phyloP scores from a whole-genome alignment of 2,113 vertebrate genomes.

The Grammomys surdaster region DNA sequence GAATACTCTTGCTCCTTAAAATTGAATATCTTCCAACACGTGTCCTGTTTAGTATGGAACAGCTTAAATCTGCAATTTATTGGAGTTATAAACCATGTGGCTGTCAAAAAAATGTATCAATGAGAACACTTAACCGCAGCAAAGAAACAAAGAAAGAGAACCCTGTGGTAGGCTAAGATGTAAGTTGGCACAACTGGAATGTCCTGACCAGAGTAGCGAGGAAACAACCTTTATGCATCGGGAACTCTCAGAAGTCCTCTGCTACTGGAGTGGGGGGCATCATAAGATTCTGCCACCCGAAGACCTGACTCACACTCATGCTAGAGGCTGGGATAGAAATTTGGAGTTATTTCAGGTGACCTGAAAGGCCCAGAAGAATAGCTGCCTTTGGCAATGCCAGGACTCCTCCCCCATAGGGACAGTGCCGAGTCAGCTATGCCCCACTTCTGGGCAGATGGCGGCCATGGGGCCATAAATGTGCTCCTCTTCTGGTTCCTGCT shows the following conservation, averaged over 20 bases:
- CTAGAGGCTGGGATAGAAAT: neutral
- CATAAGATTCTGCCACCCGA: neutral
- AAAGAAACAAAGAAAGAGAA: conserved; percentile 22
- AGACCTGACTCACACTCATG: neutral
- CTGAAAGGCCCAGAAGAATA: neutral
- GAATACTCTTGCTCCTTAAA: neutral
- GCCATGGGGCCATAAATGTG: neutral
- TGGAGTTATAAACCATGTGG: neutral
- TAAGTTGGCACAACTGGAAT: neutral
- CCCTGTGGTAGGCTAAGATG: neutral
- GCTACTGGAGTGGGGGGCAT: neutral
- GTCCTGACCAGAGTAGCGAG: neutral
- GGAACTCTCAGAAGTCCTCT: neutral
- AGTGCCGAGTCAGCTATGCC: neutral
- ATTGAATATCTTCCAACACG: neutral
- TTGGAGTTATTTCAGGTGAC: neutral
- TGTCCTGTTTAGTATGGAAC: neutral
- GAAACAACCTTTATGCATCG: neutral
- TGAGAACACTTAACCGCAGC: neutral
- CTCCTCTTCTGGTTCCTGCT: neutral
- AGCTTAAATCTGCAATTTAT: neutral
- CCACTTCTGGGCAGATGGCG: neutral
- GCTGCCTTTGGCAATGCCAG: neutral
- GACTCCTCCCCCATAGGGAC: neutral
- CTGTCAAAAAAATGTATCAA: conserved; percentile 47